These are phyloP conservation scores for Proisotoma minuta DNA, from an alignment of 2,888 invertebrate species.

Conservation along the genomic window DNA sequence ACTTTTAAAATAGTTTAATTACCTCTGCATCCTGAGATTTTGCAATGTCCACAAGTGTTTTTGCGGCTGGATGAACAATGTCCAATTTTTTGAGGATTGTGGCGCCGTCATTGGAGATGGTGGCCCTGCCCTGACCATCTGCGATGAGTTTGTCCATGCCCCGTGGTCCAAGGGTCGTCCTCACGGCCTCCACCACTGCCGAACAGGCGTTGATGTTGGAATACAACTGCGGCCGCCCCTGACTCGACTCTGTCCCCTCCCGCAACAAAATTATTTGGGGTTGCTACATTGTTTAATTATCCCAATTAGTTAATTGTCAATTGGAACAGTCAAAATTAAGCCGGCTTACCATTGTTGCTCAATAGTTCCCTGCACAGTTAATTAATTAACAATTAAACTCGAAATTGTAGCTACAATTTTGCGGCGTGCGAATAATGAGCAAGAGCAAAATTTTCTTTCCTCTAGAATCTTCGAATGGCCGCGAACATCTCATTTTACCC, in stretches of 20 bases:
- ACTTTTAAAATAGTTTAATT: constrained; percentile 35
- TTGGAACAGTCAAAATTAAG: too few relatives aligned
- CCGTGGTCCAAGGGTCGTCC: constrained; percentile 95
- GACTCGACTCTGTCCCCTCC: constrained; percentile 94
- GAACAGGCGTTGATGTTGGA: constrained; percentile 98
- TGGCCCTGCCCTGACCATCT: constrained; percentile 79
- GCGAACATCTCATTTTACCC: too few relatives aligned
- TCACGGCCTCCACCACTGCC: constrained; percentile 88
- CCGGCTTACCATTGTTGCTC: too few relatives aligned
- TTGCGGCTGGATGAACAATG: constrained; percentile 96
- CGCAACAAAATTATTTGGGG: constrained; percentile 94
- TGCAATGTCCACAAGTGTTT: constrained; percentile 95
- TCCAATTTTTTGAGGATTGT: constrained; percentile 98
- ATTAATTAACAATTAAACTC: too few relatives aligned
- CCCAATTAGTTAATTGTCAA: too few relatives aligned
- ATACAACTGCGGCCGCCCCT: constrained; percentile 91
- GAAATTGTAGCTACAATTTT: too few relatives aligned
- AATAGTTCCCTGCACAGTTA: too few relatives aligned
- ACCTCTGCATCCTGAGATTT: constrained; percentile 98
- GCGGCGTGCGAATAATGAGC: too few relatives aligned
- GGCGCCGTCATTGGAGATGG: constrained; percentile 98
- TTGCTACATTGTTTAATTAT: too few relatives aligned
- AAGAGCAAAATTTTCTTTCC: too few relatives aligned
- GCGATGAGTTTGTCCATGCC: constrained; percentile 99
- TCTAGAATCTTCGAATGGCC: too few relatives aligned